phyloP scores from a whole-genome alignment of 2,888 invertebrate species.

The Eristalis arbustorum region DNA sequence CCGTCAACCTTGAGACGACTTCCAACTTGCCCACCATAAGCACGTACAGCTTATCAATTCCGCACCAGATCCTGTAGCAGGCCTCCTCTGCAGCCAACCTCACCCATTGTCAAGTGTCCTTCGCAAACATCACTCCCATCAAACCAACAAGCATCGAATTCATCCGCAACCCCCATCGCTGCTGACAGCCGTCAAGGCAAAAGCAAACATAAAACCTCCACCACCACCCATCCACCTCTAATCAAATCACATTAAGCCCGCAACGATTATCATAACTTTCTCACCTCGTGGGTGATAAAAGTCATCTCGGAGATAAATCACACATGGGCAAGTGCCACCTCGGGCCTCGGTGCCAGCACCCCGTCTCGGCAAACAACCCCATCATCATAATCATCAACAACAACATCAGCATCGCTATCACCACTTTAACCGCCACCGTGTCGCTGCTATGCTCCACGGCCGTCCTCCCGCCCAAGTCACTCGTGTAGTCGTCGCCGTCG shows the following conservation, averaged over 20 bases:
- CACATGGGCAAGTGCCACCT: conserved; percentile 36
- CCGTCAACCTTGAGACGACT: too few relatives aligned
- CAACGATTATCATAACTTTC: conserved; percentile 63
- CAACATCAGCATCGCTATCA: conserved; percentile 18
- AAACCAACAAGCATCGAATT: not conserved
- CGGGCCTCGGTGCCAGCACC: not conserved
- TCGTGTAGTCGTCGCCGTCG: not conserved
- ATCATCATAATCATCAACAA: conserved; percentile 49
- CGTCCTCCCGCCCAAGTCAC: not conserved
- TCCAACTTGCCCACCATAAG: too few relatives aligned
- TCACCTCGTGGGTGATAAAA: conserved; percentile 57
- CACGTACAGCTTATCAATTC: too few relatives aligned
- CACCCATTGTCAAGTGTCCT: too few relatives aligned
- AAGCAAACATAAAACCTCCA: conserved; percentile 18
- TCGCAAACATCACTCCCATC: not conserved
- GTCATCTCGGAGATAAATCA: conserved; percentile 60
- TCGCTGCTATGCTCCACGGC: conserved; percentile 6
- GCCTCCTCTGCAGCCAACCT: too few relatives aligned
- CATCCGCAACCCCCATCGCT: conserved; percentile 42
- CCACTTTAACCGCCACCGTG: conserved; percentile 39
- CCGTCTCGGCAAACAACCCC: not conserved
- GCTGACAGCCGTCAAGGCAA: conserved; percentile 17
- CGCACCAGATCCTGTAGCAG: too few relatives aligned
- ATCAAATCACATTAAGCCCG: conserved; percentile 50
- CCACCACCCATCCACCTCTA: not conserved